Evolutionary conservation across 1,140 invertebrate genomes (phyloP), one percentile per base, ranked within the genome.

Genomic region (Episyrphus balteatus): DNA sequence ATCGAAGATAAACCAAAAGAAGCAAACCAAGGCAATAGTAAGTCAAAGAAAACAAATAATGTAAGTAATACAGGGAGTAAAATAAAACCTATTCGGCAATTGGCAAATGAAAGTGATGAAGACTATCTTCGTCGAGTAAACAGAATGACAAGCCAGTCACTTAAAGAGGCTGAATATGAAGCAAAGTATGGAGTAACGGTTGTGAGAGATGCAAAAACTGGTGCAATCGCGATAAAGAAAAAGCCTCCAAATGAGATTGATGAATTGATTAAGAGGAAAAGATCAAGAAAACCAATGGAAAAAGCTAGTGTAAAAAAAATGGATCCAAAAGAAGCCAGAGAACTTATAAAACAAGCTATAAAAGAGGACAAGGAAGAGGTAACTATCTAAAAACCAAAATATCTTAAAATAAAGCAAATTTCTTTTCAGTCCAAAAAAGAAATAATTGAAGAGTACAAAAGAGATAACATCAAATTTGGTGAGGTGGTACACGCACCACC

Each of bases 401-500:
- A 21, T 37, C 5, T 44, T 34, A 17, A 6, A 42, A 42, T 42
- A 19, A 34, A 41, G 15, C 7, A 19, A 7, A 36, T 44, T 13
- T 26, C 21, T 39, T 48, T 51, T 32, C 39, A 48, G 46, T 47
- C 42, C 39, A 52, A 51, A 50, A 51, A 49, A 48, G 44, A 32
- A 39, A 48, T 50, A 48, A 49, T 43, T 42, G 17, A 44, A 9
- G 65, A 68, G 36, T 68, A 56, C 45, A 63, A 64, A 38, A 41
- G 66, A 39, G 81, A 83, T 55, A 55, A 70, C 15, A 58, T 82
- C 21, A 62, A 72, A 56, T 84, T 84, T 66, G 80, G 80, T 0
- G 81, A 84, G 61, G 67, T 78, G 32, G 79, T 66, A 1, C 77
- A 82, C 58, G 76, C 67, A 14, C 81, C 81, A 13, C 81, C 81